Conservation (phyloP, 2,888 invertebrate genomes). For the Cerceris rybyensis region DNA sequence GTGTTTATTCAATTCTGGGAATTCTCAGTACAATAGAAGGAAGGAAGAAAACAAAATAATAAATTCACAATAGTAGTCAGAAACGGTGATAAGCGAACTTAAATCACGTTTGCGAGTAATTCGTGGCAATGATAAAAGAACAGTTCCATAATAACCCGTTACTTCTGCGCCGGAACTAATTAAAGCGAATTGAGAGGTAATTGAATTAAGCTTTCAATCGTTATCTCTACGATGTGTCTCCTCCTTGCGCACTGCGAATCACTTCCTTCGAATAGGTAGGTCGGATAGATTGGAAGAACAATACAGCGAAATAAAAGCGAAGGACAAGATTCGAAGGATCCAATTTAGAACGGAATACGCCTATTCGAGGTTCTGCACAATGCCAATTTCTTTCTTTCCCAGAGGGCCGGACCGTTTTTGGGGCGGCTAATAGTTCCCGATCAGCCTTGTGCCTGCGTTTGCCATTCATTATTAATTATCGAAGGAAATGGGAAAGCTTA, state of each 20-base stretch:
- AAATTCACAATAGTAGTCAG: not conserved
- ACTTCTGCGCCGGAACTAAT: slow-evolving; percentile 36
- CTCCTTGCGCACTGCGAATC: slow-evolving; percentile 36
- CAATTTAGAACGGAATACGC: slow-evolving; percentile 58
- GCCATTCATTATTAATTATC: slow-evolving; percentile 69
- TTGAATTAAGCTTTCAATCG: slow-evolving; percentile 56
- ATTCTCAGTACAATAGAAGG: too few relatives aligned
- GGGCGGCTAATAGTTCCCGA: slow-evolving; percentile 54
- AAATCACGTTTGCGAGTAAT: slow-evolving; percentile 21
- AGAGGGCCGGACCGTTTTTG: slow-evolving; percentile 45
- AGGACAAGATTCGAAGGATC: slow-evolving; percentile 55
- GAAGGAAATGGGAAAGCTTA: slow-evolving; percentile 9
- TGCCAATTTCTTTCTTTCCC: slow-evolving; percentile 57
- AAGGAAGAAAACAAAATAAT: not conserved
- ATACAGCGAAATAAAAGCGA: slow-evolving; percentile 48
- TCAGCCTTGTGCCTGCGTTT: slow-evolving; percentile 50
- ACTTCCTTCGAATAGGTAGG: slow-evolving; percentile 45
- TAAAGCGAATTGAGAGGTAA: slow-evolving; percentile 56
- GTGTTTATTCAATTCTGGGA: too few relatives aligned
- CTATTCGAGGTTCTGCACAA: slow-evolving; percentile 53
- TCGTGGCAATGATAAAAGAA: slow-evolving; percentile 17
- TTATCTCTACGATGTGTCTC: slow-evolving; percentile 38
- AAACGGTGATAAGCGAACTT: not conserved
- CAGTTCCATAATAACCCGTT: slow-evolving; percentile 25
- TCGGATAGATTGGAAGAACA: slow-evolving; percentile 53